Base-by-base conservation (phyloP, 1,140 invertebrate species). In the Solenopsis invicta region DNA sequence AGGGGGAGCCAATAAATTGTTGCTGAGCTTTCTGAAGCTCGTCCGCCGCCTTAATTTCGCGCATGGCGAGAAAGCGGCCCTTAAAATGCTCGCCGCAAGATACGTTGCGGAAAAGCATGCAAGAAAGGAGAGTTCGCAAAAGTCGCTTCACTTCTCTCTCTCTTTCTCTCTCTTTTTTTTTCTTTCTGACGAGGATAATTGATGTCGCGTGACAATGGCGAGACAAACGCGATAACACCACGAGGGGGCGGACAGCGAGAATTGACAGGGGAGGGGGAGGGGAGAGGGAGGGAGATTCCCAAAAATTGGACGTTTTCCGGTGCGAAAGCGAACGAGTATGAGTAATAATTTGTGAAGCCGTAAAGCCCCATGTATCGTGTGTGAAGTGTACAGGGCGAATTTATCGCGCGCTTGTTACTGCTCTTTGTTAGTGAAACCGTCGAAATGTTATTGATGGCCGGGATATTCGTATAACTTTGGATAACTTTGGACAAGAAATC, bases 1-100 rank as follows among this genome's bases (percentile, higher is more conserved):
- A 84, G 54, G 62, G 54, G 59, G 56, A 54, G 69, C 71, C 48
- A 64, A 89, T 91, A 87, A 91, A 91, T 91, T 81, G 88, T 81
- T 78, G 74, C 74, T 45, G 85, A 50, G 62, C 59, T 34, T 67
- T 61, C 61, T 61, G 52, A 82, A n/a, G 41, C 66, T 16, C 45
- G 64, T 77, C 34, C 45, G 76, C 81, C 67, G 61, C 4, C 34
- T 85, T 85, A 87, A 90, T 89, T 77, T 78, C 54, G 64, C 64
- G 50, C 85, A 81, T 62, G 37, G 61, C 37, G 18, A 59, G 48
- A 72, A 61, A 54, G 37, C n/a, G 34, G 67, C 37, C 37, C 52
- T 18, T 45, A 56, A 89, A 89, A 89, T 81, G 52, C 24, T 66
- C 56, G 67, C 37, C n/a, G 37, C 16, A 59, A 81, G 64, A 59